Percentiles rank a stretch among this genome's conserved stretches.
phyloP scores from a whole-genome alignment of 2,113 vertebrate species.

The Mungos mungo region DNA sequence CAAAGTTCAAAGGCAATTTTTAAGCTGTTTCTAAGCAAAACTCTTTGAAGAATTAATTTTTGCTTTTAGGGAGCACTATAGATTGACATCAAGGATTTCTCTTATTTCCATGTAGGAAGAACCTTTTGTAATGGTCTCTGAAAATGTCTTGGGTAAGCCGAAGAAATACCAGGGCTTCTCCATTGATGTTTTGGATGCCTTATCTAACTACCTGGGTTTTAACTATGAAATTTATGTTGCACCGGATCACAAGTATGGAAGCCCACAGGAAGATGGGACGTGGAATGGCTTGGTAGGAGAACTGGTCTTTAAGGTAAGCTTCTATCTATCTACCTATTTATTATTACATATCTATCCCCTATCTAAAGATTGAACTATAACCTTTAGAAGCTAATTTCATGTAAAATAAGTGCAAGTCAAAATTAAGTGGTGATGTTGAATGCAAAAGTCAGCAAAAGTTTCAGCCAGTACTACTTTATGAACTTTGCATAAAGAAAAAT shows the following conservation, averaged over 20 bases:
- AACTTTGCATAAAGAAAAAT: neutral
- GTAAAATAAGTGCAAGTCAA: neutral
- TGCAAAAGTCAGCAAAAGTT: neutral
- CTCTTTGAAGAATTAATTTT: slow-evolving; percentile 2
- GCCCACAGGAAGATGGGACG: slow-evolving; percentile 93
- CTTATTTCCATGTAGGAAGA: slow-evolving; percentile 90
- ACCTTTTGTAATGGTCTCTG: slow-evolving; percentile 99
- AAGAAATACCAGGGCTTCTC: slow-evolving; percentile 99
- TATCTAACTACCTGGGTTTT: slow-evolving; percentile 97
- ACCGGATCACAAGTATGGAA: slow-evolving; percentile 97
- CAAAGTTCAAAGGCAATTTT: slow-evolving; percentile 11
- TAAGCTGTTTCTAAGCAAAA: neutral
- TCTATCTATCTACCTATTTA: neutral
- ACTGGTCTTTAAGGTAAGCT: slow-evolving; percentile 95
- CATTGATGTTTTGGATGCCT: slow-evolving; percentile 96
- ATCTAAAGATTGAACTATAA: neutral
- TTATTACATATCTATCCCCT: neutral
- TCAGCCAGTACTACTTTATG: neutral
- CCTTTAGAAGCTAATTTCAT: neutral
- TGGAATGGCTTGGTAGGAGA: slow-evolving; percentile 99
- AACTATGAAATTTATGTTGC: slow-evolving; percentile 98
- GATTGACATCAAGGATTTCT: slow-evolving; percentile 52
- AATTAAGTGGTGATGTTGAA: neutral
- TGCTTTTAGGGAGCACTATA: neutral
- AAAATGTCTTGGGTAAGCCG: slow-evolving; percentile 97